Conservation (phyloP, 2,113 vertebrate genomes). For the Apistogramma diplotaenia region DNA sequence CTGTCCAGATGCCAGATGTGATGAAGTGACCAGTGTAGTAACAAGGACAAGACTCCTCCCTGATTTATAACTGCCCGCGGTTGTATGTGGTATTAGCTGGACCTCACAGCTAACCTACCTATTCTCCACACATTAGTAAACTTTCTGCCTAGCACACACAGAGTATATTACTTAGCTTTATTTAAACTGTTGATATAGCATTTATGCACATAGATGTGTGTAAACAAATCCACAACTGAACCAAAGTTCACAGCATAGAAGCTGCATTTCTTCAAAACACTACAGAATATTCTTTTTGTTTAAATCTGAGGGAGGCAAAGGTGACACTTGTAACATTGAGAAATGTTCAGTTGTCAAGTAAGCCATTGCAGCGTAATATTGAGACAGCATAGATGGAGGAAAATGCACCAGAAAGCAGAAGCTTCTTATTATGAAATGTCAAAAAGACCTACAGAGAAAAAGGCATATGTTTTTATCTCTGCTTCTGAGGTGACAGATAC, state of each 20-base stretch:
- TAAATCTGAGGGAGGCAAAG: background rate
- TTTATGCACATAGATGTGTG: background rate
- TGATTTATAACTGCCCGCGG: background rate
- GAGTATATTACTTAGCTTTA: background rate
- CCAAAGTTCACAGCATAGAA: background rate
- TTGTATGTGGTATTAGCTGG: background rate
- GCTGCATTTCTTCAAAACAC: background rate
- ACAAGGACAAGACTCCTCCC: background rate
- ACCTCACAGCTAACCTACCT: background rate
- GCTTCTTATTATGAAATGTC: background rate
- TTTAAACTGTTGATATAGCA: background rate
- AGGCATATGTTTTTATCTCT: background rate
- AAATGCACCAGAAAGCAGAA: background rate
- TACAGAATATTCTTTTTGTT: background rate
- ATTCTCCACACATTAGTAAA: background rate
- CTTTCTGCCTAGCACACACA: background rate
- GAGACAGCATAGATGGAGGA: background rate
- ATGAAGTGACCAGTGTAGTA: background rate
- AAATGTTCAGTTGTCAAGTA: background rate
- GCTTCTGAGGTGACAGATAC: background rate
- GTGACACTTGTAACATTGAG: background rate
- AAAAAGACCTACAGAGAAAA: background rate
- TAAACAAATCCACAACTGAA: background rate
- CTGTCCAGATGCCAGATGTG: background rate
- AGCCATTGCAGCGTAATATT: background rate